Evolutionary conservation across 2,113 vertebrate species (phyloP).

Genomic region (Thunnus thynnus): DNA sequence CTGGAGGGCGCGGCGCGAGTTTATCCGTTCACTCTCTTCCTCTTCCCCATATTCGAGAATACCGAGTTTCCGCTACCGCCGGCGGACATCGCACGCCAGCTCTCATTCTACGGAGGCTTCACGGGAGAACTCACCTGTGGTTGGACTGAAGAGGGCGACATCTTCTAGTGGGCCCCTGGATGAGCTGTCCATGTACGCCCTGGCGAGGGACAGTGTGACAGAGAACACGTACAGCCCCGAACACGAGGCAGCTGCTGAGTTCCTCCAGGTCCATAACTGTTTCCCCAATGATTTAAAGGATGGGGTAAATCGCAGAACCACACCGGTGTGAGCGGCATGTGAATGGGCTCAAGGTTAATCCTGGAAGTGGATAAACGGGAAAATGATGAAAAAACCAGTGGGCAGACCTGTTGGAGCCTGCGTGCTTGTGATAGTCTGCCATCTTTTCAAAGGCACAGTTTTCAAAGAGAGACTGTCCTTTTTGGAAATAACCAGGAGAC

Average conservation of each 20-base stretch:
- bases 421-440: conserved; percentile 21
- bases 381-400: not conserved
- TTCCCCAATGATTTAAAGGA: conserved; percentile 96
- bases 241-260: conserved; percentile 88
- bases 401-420: conserved; percentile 25
- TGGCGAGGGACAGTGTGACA: conserved; percentile 90
- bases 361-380: not conserved
- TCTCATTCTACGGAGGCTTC: conserved; percentile 95
- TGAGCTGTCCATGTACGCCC: conserved; percentile 97
- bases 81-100: conserved; percentile 92
- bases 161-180: conserved; percentile 89
- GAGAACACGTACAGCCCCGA: conserved; percentile 94
- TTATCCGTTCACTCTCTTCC: conserved; percentile 92
- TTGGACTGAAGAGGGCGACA: conserved; percentile 88
- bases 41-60: conserved; percentile 97
- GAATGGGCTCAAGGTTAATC: not conserved
- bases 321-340: conserved; percentile 90
- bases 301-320: conserved; percentile 94
- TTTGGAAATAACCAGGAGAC: conserved; percentile 8
- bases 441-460: not conserved
- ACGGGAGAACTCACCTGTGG: conserved; percentile 90
- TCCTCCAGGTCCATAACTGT: conserved; percentile 97
- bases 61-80: conserved; percentile 94
- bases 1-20: conserved; percentile 91
- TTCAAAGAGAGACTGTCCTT: conserved; percentile 6